Conservation (phyloP, 2,113 vertebrate genomes). For the Actenoides lindsayi region DNA sequence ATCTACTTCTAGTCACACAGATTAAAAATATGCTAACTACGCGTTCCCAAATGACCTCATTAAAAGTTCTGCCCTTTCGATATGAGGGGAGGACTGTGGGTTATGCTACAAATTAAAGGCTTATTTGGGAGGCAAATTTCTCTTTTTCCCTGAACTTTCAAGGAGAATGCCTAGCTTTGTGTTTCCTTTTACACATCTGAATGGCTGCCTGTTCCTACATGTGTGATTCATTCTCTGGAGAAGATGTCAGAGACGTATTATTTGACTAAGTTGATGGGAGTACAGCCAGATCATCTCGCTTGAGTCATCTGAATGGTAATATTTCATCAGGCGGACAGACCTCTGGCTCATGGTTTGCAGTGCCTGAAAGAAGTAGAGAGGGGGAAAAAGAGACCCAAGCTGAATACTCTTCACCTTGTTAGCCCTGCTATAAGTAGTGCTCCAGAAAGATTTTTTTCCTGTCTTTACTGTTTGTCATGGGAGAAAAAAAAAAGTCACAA, state of each 20-base stretch:
- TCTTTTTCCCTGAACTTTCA: neutral
- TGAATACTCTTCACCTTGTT: neutral
- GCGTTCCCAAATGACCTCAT: neutral
- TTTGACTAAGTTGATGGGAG: neutral
- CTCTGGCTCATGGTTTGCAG: fast-evolving
- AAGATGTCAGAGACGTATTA: neutral
- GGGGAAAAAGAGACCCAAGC: neutral
- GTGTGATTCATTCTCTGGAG: neutral
- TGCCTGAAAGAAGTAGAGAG: neutral
- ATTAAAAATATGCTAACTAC: neutral
- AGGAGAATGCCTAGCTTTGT: neutral
- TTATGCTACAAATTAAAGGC: neutral
- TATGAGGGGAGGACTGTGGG: neutral
- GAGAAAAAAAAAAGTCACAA: neutral
- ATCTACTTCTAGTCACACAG: neutral
- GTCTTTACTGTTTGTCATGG: neutral
- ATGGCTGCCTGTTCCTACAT: neutral
- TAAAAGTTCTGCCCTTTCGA: neutral
- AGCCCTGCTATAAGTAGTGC: neutral
- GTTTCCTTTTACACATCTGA: neutral
- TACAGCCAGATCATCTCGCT: neutral
- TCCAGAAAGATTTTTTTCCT: neutral
- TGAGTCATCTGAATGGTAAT: neutral
- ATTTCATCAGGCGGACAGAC: neutral
- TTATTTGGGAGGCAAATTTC: neutral